Evolutionary conservation across 2,888 invertebrate species (phyloP), one percentile per base, ranked within the genome.

Genomic region (Troides helena): DNA sequence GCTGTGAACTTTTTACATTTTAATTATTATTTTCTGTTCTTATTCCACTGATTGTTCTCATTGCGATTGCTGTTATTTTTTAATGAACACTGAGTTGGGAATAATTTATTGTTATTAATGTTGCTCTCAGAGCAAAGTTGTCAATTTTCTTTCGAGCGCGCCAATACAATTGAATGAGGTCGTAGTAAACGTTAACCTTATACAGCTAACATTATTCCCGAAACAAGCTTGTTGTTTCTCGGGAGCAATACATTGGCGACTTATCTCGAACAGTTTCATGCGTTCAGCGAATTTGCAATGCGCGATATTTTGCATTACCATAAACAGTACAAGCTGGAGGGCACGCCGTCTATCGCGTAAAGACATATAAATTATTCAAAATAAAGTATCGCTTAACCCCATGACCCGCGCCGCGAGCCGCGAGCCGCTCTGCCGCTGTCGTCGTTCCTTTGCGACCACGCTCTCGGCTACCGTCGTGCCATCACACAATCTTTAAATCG

Each of bases 321-420:
- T 92, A 92, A 92, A 89, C 90, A 87, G 92, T 86, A 89, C 87
- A 85, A 87, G 87, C 85, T 87, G 88, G 89, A 91, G 90, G 86
- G 90, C 90, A 90, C 83, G 88, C 87, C 89, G 90, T 90, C 92
- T 91, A 92, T 92, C 92, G 91, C 85, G 80, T 83, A 84, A 85
- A 88, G 88, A 91, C 90, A 91, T 91, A 92, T 92, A 92, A 92
- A 92, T 92, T 92, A 92, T 92, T 92, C 92, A 92, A 92, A 92
- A 92, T 92, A 92, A 92, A 92, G 92, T 92, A 92, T 92, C 92
- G 92, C 89, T 92, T 92, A 92, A 91, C 92, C 92, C 77, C 76
- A 85, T 89, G 91, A 88, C 89, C 81, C 79, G 81, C 78, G 81
- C 84, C 80, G 84, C 80, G 75, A 77, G 77, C 78, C 75, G 84